Percentiles rank a stretch among this genome's conserved stretches.
phyloP scores from a whole-genome alignment of 2,797 vertebrate species.

The Sebastes miniatus region DNA sequence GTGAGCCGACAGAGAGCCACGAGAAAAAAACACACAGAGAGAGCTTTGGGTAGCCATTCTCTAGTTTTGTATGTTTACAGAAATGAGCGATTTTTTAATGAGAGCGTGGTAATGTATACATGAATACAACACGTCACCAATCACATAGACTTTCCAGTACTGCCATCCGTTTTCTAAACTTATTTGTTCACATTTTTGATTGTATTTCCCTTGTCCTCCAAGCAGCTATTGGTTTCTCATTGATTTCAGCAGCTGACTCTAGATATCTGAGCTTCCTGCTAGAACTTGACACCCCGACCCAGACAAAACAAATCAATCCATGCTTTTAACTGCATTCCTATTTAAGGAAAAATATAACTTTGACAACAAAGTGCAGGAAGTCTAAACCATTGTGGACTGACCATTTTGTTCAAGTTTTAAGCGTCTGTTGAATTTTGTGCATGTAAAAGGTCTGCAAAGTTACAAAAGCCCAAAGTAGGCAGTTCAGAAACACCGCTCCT shows the following conservation, averaged over 20 bases:
- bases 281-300: background rate
- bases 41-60: background rate
- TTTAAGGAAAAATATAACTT: background rate
- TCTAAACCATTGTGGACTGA: background rate
- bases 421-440: too few relatives aligned
- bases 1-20: slow-evolving; percentile 35
- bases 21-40: slow-evolving; percentile 4
- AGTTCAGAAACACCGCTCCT: too few relatives aligned
- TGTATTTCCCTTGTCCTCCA: background rate
- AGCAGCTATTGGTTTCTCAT: background rate
- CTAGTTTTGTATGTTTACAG: slow-evolving; percentile 7
- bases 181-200: background rate
- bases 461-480: too few relatives aligned
- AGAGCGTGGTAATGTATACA: background rate
- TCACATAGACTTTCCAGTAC: background rate
- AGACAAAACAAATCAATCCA: background rate
- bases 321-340: background rate
- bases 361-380: background rate
- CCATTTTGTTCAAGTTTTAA: background rate
- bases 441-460: too few relatives aligned
- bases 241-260: background rate
- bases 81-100: slow-evolving; percentile 39
- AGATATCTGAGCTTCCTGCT: background rate
- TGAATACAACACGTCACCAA: background rate
- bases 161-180: background rate